Conservation (phyloP, 2,888 invertebrate genomes). For the Flabesymbios commensalis region DNA sequence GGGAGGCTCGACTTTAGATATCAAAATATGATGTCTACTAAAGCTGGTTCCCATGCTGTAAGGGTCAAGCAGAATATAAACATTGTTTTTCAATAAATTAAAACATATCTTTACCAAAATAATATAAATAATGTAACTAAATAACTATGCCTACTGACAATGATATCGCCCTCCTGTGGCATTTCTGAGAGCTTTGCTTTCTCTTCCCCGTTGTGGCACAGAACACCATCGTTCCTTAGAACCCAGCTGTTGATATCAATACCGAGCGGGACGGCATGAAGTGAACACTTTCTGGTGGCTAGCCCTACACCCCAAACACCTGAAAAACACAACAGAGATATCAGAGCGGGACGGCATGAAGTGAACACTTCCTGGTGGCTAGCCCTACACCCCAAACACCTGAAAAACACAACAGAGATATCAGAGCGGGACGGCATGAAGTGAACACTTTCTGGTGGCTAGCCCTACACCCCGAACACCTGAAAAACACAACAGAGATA, state of each 20-base stretch:
- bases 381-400: conserved; percentile 88
- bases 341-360: conserved; percentile 86
- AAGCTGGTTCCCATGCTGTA: too few relatives aligned
- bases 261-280: conserved; percentile 86
- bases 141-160: conserved; percentile 65
- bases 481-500: conserved; percentile 20
- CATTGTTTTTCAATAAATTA: too few relatives aligned
- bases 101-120: too few relatives aligned
- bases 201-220: conserved; percentile 82
- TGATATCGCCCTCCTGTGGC: conserved; percentile 89
- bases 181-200: conserved; percentile 70
- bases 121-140: too few relatives aligned
- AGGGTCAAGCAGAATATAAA: too few relatives aligned
- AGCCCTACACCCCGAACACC: conserved; percentile 88
- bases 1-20: too few relatives aligned
- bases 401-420: conserved; percentile 20
- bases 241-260: conserved; percentile 90
- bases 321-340: conserved; percentile 20
- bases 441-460: conserved; percentile 83
- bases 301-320: conserved; percentile 88
- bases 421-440: conserved; percentile 86
- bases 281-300: conserved; percentile 83
- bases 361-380: conserved; percentile 83
- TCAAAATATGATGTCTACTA: too few relatives aligned
- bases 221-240: conserved; percentile 83